These are phyloP conservation scores for Octopus bimaculoides DNA, from an alignment of 1,140 invertebrate species.

Conservation along the genomic window DNA sequence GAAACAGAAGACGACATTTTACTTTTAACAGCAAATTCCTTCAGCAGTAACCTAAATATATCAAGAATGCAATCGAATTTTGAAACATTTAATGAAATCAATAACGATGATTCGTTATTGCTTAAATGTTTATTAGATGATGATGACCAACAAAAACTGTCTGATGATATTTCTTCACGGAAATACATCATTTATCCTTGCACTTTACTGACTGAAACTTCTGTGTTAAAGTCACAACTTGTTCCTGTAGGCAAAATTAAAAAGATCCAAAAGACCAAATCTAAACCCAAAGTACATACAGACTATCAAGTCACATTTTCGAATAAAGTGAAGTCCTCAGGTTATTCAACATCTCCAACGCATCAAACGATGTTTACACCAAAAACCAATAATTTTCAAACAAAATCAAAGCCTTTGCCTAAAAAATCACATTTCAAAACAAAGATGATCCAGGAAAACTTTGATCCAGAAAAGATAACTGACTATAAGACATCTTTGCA, in stretches of 20 bases:
- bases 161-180: background rate
- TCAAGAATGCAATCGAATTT: constrained; percentile 21
- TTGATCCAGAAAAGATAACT: background rate
- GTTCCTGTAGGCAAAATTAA: background rate
- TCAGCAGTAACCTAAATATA: background rate
- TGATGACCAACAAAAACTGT: constrained; percentile 24
- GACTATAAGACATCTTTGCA: background rate
- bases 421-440: constrained; percentile 1
- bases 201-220: background rate
- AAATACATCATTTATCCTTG: constrained; percentile 8
- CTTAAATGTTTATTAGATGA: constrained; percentile 23
- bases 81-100: no score
- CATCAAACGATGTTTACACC: constrained; percentile 43
- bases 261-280: constrained; percentile 20
- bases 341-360: constrained; percentile 45
- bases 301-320: constrained; percentile 52
- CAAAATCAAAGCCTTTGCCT: constrained; percentile 16
- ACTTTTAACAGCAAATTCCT: background rate
- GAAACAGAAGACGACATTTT: background rate
- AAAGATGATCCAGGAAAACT: background rate
- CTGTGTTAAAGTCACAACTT: background rate
- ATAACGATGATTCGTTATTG: constrained; percentile 24
- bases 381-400: constrained; percentile 25
- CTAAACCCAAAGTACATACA: constrained; percentile 24
- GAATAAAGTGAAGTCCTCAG: constrained; percentile 53